phyloP scores from a whole-genome alignment of 2,888 invertebrate genomes.

The Nemurella pictetii region DNA sequence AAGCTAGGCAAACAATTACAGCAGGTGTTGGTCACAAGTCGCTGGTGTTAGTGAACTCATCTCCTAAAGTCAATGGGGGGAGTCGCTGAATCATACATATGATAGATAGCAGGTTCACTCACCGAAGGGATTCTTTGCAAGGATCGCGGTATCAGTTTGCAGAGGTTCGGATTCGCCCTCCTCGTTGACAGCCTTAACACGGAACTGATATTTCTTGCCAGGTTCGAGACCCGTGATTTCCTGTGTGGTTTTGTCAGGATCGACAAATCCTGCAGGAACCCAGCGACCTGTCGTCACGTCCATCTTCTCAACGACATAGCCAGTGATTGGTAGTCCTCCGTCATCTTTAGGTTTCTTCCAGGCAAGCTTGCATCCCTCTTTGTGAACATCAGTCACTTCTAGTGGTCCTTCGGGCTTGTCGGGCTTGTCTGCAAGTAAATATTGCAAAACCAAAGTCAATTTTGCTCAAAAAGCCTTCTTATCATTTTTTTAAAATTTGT shows the following conservation, averaged over 20 bases:
- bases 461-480: too few species aligned
- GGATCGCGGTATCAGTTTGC: constrained; percentile 81
- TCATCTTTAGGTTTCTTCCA: constrained; percentile 97
- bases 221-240: constrained; percentile 89
- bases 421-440: constrained; percentile 68
- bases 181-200: constrained; percentile 95
- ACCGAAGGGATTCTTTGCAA: constrained; percentile 98
- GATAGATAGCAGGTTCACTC: too few species aligned
- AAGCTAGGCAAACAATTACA: too few species aligned
- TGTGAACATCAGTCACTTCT: constrained; percentile 87
- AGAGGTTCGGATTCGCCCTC: constrained; percentile 97
- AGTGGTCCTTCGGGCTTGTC: constrained; percentile 89
- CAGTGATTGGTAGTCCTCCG: constrained; percentile 88
- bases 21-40: too few species aligned
- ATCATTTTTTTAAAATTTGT: too few species aligned
- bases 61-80: too few species aligned
- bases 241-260: constrained; percentile 76
- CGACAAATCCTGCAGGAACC: constrained; percentile 68
- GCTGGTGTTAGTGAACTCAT: too few species aligned
- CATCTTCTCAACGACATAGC: constrained; percentile 94
- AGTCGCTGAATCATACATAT: too few species aligned
- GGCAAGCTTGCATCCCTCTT: constrained; percentile 89
- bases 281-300: constrained; percentile 85
- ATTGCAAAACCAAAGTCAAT: background rate
- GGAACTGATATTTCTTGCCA: constrained; percentile 95